phyloP scores from a whole-genome alignment of 2,888 invertebrate species.

The Drosophila pegasa region DNA sequence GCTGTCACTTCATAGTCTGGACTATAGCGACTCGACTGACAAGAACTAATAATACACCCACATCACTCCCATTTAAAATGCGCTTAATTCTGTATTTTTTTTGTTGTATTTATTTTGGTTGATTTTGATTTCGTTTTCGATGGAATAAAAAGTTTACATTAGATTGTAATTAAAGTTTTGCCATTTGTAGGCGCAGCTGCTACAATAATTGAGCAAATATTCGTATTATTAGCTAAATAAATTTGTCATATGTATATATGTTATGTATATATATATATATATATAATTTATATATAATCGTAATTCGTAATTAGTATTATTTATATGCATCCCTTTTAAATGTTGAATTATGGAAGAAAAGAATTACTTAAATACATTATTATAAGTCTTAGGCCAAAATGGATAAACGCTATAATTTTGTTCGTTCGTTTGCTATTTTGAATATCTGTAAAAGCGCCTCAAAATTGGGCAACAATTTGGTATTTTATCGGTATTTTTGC shows the following conservation, averaged over 20 bases:
- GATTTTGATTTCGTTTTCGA: constrained; percentile 30
- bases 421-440: constrained; percentile 21
- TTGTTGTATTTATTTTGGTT: constrained; percentile 26
- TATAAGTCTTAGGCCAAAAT: constrained; percentile 44
- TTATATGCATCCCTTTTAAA: constrained; percentile 20
- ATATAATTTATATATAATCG: constrained; percentile 8
- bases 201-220: constrained; percentile 57
- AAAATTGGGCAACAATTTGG: constrained; percentile 45
- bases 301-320: constrained; percentile 18
- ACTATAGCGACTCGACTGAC: background rate
- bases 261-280: constrained; percentile 2
- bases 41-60: background rate
- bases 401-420: constrained; percentile 15
- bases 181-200: constrained; percentile 44
- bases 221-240: constrained; percentile 18
- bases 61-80: background rate
- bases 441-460: constrained; percentile 46
- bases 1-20: too few relatives aligned
- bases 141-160: constrained; percentile 72
- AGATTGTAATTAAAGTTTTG: constrained; percentile 60
- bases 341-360: constrained; percentile 31
- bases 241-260: constrained; percentile 14
- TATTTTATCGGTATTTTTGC: background rate
- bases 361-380: constrained; percentile 47
- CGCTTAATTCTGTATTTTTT: constrained; percentile 4